Conservation (phyloP, 2,797 vertebrate genomes). For the Sebastes taczanowskii region DNA sequence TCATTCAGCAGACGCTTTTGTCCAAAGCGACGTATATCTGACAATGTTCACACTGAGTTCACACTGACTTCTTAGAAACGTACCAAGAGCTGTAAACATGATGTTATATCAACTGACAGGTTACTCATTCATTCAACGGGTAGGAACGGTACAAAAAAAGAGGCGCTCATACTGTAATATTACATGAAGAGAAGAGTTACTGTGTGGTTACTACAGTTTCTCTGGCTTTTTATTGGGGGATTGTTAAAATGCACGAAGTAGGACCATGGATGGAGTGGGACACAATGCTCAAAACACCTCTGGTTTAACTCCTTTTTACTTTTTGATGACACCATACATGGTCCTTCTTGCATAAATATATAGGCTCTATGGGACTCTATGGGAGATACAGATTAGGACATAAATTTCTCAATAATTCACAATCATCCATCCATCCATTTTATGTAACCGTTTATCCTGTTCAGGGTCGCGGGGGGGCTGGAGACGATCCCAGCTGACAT, state of each 20-base stretch:
- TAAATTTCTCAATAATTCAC: background rate
- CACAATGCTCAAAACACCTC: background rate
- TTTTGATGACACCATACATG: background rate
- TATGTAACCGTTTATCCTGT: no score
- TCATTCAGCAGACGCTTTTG: no score
- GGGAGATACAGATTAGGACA: background rate
- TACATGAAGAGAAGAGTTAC: background rate
- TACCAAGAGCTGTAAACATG: background rate
- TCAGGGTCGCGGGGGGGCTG: no score
- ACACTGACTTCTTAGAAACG: background rate
- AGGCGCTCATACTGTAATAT: background rate
- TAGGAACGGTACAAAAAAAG: background rate
- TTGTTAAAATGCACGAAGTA: background rate
- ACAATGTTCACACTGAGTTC: background rate
- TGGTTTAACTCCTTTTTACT: background rate
- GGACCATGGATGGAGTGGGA: background rate
- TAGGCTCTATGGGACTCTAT: background rate
- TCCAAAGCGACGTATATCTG: no score
- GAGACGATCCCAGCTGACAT: no score
- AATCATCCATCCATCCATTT: background rate
- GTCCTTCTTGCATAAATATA: background rate
- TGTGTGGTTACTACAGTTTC: background rate
- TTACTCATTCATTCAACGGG: background rate
- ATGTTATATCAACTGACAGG: background rate
- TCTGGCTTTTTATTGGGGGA: background rate